Evolutionary conservation across 2,113 vertebrate species (phyloP).

Genomic region (Callithrix jacchus): DNA sequence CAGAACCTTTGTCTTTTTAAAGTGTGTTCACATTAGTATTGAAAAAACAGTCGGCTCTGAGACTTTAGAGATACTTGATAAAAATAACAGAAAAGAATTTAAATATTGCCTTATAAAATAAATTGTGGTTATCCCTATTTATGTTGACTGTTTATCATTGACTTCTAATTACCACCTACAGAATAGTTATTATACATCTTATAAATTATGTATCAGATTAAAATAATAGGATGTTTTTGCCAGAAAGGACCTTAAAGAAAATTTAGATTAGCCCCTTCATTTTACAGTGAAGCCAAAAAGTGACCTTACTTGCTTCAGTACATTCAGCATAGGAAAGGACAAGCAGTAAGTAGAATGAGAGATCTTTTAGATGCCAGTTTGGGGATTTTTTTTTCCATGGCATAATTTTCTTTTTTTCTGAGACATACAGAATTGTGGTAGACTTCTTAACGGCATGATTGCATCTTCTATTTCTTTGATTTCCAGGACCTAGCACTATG

Average conservation of each 20-base stretch:
- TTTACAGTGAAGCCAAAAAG: neutral
- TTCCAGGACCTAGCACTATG: neutral
- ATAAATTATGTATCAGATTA: neutral
- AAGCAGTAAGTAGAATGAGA: neutral
- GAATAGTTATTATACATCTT: neutral
- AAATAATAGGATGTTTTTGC: neutral
- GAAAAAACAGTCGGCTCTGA: neutral
- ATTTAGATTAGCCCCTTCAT: neutral
- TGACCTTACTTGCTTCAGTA: neutral
- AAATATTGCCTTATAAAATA: slow-evolving; percentile 13
- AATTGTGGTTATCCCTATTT: neutral
- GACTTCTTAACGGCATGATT: neutral
- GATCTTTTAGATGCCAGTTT: neutral
- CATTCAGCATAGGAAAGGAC: neutral
- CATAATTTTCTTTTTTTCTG: neutral
- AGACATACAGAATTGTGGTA: neutral
- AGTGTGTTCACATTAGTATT: neutral
- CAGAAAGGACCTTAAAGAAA: neutral
- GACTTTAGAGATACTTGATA: neutral
- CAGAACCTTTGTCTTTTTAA: slow-evolving; percentile 29
- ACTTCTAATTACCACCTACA: neutral
- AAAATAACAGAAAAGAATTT: slow-evolving; percentile 15
- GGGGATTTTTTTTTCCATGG: neutral
- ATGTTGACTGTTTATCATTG: neutral
- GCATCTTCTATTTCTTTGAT: neutral